These are phyloP conservation scores for Atractosteus spatula DNA, from an alignment of 2,113 vertebrate genomes.

Conservation along the genomic window DNA sequence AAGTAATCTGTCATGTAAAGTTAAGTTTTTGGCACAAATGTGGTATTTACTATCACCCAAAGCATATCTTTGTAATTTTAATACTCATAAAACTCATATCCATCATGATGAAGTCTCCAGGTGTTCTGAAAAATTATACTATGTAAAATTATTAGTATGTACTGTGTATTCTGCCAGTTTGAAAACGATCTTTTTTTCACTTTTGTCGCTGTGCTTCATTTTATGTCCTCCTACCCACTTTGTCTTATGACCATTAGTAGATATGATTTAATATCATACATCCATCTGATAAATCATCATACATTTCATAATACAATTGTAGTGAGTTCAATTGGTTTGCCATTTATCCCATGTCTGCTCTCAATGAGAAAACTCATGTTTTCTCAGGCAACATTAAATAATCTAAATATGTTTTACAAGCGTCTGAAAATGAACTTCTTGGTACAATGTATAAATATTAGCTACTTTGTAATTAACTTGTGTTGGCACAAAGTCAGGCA, in stretches of 20 bases:
- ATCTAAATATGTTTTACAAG: slow-evolving; percentile 9
- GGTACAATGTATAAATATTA: not conserved
- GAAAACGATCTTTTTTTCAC: not conserved
- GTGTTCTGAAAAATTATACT: no score
- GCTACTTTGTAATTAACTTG: not conserved
- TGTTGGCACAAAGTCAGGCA: not conserved
- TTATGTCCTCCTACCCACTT: not conserved
- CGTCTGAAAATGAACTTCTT: not conserved
- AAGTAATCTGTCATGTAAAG: no score
- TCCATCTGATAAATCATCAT: no score
- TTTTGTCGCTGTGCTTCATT: not conserved
- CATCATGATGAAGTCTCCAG: no score
- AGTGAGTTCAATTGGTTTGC: slow-evolving; percentile 14
- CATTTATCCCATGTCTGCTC: not conserved
- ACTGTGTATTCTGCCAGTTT: no score
- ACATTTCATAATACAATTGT: slow-evolving; percentile 7
- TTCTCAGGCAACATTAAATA: slow-evolving; percentile 6
- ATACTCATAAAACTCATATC: no score
- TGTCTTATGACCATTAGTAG: slow-evolving; percentile 11
- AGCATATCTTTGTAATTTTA: no score
- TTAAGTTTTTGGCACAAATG: no score
- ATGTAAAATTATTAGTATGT: no score
- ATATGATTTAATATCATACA: not conserved
- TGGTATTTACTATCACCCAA: no score
- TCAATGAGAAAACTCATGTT: not conserved